Evolutionary conservation across 30 jellyfish, hydroid and myxozoan genomes (phyloP), one percentile per base, ranked within the genome.

Genomic region (Hydra vulgaris): DNA sequence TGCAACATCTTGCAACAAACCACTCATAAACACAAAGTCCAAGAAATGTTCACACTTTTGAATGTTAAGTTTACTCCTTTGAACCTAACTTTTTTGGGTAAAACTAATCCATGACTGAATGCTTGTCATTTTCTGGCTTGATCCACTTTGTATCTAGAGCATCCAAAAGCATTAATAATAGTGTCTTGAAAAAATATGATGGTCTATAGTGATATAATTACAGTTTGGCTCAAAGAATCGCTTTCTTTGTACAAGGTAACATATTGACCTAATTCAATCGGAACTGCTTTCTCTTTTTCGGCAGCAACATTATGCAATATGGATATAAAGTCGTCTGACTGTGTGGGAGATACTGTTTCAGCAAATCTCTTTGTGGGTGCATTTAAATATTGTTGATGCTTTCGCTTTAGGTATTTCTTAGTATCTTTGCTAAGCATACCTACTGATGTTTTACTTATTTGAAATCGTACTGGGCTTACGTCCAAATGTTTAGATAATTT

Each of bases 1-100:
- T 21, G 76, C 76, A 69, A 69, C 76, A 23, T 69, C 76, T 24
- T 69, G 76, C 25, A 69, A 23, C 26, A 69, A 23, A 20, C 76
- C 76, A 20, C 27, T 69, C 7, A 15, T 69, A 40, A 40, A 40
- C 12, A 40, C 61, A 12, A 40, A 40, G 61, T 40, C 61, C 61
- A 40, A 40, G 61, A 40, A 40, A 40, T 40, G 61, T 40, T 40
- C 61, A 12, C 61, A 40, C 61, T 40, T 40, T 40, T 40, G 61
- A 40, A 40, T 40, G 61, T 40, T 40, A 3, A 40, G 61, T 40
- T 40, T 40, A 40, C 61, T 40, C 12, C 61, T 69, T 20, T 69
- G 25, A 20, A 20, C 76, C 15, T 24, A 12, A 40, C 61, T 69
- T 69, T 69, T 20, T 21, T 8, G 8, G 76, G 76, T 24, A 3